Percentiles rank a stretch among this genome's conserved stretches.
phyloP scores from a whole-genome alignment of 2,888 invertebrate genomes.

The Odontothrips loti region DNA sequence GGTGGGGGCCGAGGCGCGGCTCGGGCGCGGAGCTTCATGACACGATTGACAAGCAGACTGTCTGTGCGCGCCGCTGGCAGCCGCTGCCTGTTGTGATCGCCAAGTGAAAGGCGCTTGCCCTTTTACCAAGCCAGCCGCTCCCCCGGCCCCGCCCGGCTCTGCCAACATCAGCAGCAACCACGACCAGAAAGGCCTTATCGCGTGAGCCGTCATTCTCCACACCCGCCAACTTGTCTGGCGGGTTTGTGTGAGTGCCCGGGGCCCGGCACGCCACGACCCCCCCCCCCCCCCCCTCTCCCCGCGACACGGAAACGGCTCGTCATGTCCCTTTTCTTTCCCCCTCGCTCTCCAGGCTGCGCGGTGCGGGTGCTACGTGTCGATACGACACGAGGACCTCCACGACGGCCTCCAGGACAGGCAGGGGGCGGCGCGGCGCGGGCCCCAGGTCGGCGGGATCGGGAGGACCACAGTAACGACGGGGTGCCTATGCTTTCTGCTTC shows the following conservation, averaged over 20 bases:
- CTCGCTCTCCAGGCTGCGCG: neutral
- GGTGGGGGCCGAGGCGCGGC: too few species aligned
- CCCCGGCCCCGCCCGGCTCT: neutral
- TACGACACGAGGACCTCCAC: neutral
- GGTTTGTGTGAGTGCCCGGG: too few species aligned
- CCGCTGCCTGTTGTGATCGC: too few species aligned
- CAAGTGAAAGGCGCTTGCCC: neutral
- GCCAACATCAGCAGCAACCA: neutral
- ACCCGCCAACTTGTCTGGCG: neutral
- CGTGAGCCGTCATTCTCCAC: slow-evolving; percentile 23
- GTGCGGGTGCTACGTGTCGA: neutral
- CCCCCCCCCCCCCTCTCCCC: neutral
- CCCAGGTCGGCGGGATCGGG: too few species aligned
- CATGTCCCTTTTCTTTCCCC: neutral
- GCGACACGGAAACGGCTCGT: neutral
- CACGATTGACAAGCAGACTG: too few species aligned
- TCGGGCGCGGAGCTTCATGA: too few species aligned
- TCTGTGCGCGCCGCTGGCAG: neutral
- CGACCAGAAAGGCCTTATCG: neutral
- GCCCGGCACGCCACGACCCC: neutral
- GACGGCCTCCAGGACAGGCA: neutral
- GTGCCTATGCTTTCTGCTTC: neutral
- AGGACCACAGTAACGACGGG: too few species aligned
- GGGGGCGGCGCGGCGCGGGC: neutral
- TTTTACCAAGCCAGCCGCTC: neutral